phyloP scores from a whole-genome alignment of 2,888 invertebrate genomes.

The Mimas tiliae region DNA sequence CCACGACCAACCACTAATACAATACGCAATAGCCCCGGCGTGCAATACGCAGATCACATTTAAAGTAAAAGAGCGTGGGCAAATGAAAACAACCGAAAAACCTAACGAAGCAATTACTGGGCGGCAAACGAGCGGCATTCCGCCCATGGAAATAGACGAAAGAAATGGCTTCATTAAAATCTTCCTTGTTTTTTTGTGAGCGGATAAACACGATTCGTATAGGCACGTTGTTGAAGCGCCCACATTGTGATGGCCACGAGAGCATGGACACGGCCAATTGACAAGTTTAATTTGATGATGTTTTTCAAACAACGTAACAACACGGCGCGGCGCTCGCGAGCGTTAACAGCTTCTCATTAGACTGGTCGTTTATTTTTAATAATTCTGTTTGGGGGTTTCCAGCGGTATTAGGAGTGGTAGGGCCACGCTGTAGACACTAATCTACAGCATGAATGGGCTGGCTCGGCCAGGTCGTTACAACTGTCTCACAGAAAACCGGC shows the following conservation, averaged over 20 bases:
- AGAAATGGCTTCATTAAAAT: conserved; percentile 48
- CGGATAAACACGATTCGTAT: conserved; percentile 19
- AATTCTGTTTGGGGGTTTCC: not conserved
- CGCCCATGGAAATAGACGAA: conserved; percentile 48
- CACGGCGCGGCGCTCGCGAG: not conserved
- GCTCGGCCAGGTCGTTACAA: no score
- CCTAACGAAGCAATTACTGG: conserved; percentile 67
- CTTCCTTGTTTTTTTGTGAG: conserved; percentile 25
- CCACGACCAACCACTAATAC: not conserved
- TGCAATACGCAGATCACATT: conserved; percentile 36
- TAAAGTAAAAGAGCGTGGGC: conserved; percentile 50
- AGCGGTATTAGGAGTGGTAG: no score
- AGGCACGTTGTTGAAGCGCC: not conserved
- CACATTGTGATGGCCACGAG: not conserved
- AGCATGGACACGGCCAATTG: not conserved
- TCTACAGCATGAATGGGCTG: no score
- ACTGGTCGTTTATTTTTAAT: not conserved
- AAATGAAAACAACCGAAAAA: conserved; percentile 58
- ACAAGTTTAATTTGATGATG: conserved; percentile 22
- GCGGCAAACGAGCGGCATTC: conserved; percentile 50
- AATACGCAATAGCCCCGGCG: no score
- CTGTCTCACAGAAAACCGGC: no score
- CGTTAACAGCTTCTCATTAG: not conserved
- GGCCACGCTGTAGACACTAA: no score
- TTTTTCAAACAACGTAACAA: no score